A percentile compares a stretch with the other conserved stretches of the same genome.
Evolutionary conservation across 2,888 invertebrate genomes (phyloP).

Genomic region (Anthophora plumipes): DNA sequence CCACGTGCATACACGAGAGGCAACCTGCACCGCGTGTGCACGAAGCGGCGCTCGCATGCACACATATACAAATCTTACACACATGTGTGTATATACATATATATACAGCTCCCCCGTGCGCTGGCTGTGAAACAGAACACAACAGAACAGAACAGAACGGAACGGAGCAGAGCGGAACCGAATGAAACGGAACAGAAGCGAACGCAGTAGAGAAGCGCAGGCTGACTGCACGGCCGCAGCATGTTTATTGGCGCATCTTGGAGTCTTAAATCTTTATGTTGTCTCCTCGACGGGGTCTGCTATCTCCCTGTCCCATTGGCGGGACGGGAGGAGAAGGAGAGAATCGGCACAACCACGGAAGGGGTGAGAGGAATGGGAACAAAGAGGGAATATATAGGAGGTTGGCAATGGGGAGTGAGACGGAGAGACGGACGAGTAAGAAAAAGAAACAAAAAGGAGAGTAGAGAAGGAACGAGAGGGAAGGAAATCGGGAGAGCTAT

Average conservation of each 20-base stretch:
- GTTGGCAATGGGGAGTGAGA: conserved; percentile 53
- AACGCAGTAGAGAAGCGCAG: conserved; percentile 76
- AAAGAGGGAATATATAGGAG: conserved; percentile 54
- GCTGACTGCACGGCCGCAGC: conserved; percentile 82
- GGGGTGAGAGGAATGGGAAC: conserved; percentile 63
- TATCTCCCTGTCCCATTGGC: conserved; percentile 70
- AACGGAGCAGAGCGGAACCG: conserved; percentile 66
- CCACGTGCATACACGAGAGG: conserved; percentile 51
- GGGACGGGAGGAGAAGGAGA: conserved; percentile 49
- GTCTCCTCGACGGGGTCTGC: conserved; percentile 83
- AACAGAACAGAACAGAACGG: conserved; percentile 65
- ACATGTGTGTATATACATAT: not conserved
- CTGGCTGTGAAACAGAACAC: conserved; percentile 63
- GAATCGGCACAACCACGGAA: conserved; percentile 50
- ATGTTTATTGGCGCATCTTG: conserved; percentile 85
- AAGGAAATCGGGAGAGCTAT: conserved; percentile 77
- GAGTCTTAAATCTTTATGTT: conserved; percentile 85
- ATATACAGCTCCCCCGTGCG: conserved; percentile 17
- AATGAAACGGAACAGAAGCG: conserved; percentile 79
- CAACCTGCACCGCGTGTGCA: conserved; percentile 48
- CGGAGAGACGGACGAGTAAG: conserved; percentile 20
- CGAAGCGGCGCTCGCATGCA: not conserved
- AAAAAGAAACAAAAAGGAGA: conserved; percentile 59
- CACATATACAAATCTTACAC: not conserved
- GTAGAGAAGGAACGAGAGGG: conserved; percentile 62